Base-by-base conservation (phyloP, 1,140 invertebrate genomes). In the Drosophila kanapiae region DNA sequence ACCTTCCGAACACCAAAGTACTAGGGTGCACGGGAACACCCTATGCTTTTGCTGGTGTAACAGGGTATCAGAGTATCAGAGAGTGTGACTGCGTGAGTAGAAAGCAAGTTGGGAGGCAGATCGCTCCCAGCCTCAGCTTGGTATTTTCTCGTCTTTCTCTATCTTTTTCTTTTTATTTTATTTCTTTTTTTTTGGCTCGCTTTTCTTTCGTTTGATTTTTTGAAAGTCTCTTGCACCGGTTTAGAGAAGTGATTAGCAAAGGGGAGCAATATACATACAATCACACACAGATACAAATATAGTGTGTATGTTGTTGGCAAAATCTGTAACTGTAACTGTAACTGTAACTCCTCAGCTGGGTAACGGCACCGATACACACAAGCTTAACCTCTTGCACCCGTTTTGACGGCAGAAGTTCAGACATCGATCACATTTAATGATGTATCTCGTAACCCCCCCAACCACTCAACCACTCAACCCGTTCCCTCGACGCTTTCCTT, bases 151-250 rank as follows among this genome's bases (percentile, higher is more conserved):
- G 43, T 71, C 48, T 75, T 45, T 63, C 58, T 59, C 31, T 35
- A 29, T 3, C 8, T 10, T 51, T 37, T 54, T 48, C n/a, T 43
- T 67, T 31, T 23, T 35, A 29, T 3, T 6, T 10, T n/a, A n/a
- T 51, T 37, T 54, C 40, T 23, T 43, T 67, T 31, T 37, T 37
- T 38, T 14, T 47, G 11, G 18, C 33, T 53, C 35, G 63, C 29
- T 60, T 75, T 57, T 51, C 57, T 65, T 79, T 67, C 9, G 10
- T 74, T 75, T 75, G 53, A 38, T 38, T 64, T 78, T 83, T 86
- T 87, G 79, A 87, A 83, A 87, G 79, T 82, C 51, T 82, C 4
- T 54, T 86, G 82, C 78, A 77, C 82, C 75, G 80, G 78, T 86
- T 78, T 71, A 79, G 54, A 70, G 45, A 63, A 78, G 67, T 82